These are phyloP conservation scores for Drosophila tani DNA, from an alignment of 1,140 invertebrate species.

Conservation along the genomic window DNA sequence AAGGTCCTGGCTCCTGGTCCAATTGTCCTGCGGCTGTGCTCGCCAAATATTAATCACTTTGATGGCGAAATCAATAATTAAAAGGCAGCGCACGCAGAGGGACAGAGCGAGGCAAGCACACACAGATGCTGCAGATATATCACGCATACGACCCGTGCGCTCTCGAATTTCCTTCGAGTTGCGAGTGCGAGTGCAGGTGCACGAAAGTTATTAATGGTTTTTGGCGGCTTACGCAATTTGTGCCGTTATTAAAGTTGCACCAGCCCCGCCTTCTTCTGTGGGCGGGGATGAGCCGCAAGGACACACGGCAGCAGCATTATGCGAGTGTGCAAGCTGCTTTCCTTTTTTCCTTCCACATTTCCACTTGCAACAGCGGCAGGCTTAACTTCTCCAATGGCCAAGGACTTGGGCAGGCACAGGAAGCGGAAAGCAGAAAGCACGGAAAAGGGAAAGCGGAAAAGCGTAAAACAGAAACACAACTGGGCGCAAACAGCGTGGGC, in stretches of 20 bases:
- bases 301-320: conserved; percentile 12
- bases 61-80: conserved; percentile 75
- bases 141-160: conserved; percentile 44
- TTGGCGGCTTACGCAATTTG: conserved; percentile 74
- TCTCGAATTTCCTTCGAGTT: conserved; percentile 12
- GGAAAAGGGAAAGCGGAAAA: too few species aligned
- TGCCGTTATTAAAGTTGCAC: conserved; percentile 65
- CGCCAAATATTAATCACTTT: conserved; percentile 75
- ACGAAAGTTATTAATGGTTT: conserved; percentile 76
- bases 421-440: not conserved
- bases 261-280: conserved; percentile 27
- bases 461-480: not conserved
- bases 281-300: conserved; percentile 27
- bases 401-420: not conserved
- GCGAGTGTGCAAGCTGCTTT: conserved; percentile 18
- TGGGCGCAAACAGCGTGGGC: not conserved
- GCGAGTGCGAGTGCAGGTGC: conserved; percentile 55
- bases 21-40: conserved; percentile 34
- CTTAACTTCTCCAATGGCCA: conserved; percentile 49
- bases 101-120: conserved; percentile 2
- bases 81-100: conserved; percentile 49
- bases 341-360: not conserved
- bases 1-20: conserved; percentile 1
- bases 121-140: conserved; percentile 24
- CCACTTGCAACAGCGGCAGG: conserved; percentile 3